phyloP scores from a whole-genome alignment of 2,888 invertebrate genomes.

The Papilio protenor region DNA sequence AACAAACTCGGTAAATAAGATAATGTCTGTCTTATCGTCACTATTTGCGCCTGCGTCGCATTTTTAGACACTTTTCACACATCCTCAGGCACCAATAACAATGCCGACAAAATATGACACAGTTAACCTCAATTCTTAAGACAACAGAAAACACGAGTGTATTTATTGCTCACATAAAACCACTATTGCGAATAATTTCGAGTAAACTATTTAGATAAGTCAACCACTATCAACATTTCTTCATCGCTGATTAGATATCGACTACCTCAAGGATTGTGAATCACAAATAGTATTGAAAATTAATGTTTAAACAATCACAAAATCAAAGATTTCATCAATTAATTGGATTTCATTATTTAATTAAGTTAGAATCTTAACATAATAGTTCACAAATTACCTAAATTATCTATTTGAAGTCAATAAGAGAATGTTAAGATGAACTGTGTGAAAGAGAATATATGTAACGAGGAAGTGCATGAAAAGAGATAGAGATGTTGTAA shows the following conservation, averaged over 20 bases:
- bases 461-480: no score
- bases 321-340: not conserved
- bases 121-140: constrained; percentile 35
- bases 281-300: constrained; percentile 49
- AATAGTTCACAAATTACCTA: not conserved
- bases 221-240: constrained; percentile 64
- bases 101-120: constrained; percentile 38
- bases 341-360: not conserved
- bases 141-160: constrained; percentile 32
- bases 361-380: not conserved
- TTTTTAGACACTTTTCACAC: constrained; percentile 58
- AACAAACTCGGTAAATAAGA: constrained; percentile 73
- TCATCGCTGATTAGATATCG: constrained; percentile 74
- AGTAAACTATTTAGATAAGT: constrained; percentile 74
- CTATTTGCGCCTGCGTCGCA: constrained; percentile 78
- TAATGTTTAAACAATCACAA: not conserved
- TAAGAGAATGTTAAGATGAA: not conserved
- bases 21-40: constrained; percentile 68
- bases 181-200: constrained; percentile 60
- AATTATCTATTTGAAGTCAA: not conserved
- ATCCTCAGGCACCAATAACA: constrained; percentile 29
- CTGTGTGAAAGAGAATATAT: not conserved
- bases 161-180: constrained; percentile 27
- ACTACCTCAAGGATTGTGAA: constrained; percentile 69
- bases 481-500: not conserved